Percentiles rank a stretch among this genome's conserved stretches.
These are phyloP conservation scores for Megalopta genalis DNA, from an alignment of 1,140 invertebrate species.

Conservation along the genomic window DNA sequence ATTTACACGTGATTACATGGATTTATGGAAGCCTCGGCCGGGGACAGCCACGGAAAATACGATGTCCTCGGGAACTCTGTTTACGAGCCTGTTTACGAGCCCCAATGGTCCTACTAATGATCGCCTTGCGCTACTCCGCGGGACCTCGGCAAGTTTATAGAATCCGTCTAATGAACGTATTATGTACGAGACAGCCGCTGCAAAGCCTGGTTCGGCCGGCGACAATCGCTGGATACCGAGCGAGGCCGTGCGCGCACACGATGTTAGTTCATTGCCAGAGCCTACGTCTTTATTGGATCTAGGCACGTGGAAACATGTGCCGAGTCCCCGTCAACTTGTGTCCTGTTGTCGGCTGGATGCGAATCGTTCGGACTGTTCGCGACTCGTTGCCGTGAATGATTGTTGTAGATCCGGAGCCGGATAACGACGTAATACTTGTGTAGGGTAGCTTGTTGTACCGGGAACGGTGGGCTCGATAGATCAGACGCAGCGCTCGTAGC, in stretches of 20 bases:
- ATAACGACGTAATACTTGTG: neutral
- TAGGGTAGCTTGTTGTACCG: no score
- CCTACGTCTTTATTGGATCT: neutral
- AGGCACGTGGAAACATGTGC: neutral
- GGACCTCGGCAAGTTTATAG: neutral
- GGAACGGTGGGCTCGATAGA: no score
- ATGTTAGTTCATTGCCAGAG: neutral
- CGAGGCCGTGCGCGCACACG: no score
- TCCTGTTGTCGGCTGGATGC: neutral
- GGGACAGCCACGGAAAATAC: neutral
- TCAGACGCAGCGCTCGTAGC: no score
- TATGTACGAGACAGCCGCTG: neutral
- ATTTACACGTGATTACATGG: constrained; percentile 15
- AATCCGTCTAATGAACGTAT: constrained; percentile 3
- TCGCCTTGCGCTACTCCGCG: neutral
- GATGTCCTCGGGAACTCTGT: neutral
- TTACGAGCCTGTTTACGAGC: neutral
- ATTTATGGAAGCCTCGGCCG: constrained; percentile 12
- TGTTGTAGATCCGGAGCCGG: neutral
- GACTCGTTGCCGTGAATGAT: neutral
- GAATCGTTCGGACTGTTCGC: neutral
- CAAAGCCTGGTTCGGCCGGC: neutral
- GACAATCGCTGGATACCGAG: neutral
- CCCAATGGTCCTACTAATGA: neutral
- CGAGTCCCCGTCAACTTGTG: neutral